Percentiles rank a stretch among this genome's conserved stretches.
Evolutionary conservation across 2,797 vertebrate genomes (phyloP).

Genomic region (Thaleichthys pacificus): DNA sequence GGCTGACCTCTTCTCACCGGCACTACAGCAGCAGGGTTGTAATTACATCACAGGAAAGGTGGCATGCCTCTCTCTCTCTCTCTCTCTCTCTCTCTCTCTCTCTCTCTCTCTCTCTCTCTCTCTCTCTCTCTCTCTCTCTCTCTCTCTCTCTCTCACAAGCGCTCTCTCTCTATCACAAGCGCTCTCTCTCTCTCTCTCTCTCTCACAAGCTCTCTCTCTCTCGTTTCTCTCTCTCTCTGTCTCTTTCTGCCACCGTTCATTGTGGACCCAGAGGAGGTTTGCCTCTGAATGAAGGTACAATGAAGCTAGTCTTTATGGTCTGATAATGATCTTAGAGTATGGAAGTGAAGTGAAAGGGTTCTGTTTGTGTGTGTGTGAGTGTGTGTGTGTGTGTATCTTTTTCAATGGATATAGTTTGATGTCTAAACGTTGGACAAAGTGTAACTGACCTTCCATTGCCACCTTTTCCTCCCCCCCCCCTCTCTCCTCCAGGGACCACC

Average conservation of each 20-base stretch:
- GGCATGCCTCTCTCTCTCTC: slow-evolving; percentile 10
- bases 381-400: not conserved
- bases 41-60: slow-evolving; percentile 47
- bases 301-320: not conserved
- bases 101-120: not conserved
- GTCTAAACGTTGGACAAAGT: not conserved
- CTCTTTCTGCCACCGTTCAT: not conserved
- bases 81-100: not conserved
- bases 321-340: not conserved
- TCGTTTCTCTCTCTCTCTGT: not conserved
- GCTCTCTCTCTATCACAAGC: not conserved
- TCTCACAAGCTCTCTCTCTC: not conserved
- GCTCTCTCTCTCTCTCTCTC: too few relatives aligned
- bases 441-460: not conserved
- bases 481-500: slow-evolving; percentile 80
- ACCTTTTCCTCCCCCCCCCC: slow-evolving; percentile 10
- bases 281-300: not conserved
- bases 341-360: not conserved
- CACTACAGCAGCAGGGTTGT: slow-evolving; percentile 12
- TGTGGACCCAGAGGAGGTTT: not conserved
- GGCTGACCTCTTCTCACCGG: slow-evolving; percentile 56
- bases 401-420: not conserved
- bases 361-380: slow-evolving; percentile 10
- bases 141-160: not conserved
- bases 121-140: too few relatives aligned